Conservation (phyloP, 2,113 vertebrate species). For the Accipiter virgatus region DNA sequence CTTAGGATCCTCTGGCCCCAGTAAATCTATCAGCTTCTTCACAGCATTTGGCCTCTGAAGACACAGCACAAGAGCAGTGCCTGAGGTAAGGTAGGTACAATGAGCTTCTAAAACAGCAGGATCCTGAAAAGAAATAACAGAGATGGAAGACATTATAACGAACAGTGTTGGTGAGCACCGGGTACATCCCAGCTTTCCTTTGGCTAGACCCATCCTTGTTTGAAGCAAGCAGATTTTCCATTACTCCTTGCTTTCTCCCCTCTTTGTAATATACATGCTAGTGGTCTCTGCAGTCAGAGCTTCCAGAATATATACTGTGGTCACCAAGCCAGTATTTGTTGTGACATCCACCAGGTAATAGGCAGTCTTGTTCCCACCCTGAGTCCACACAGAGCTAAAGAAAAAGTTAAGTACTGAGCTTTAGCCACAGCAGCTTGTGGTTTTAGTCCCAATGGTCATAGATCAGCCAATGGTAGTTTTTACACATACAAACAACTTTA, state of each 20-base stretch:
- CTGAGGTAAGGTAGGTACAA: slow-evolving; percentile 60
- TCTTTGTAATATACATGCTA: background rate
- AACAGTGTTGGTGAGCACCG: background rate
- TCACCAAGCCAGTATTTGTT: background rate
- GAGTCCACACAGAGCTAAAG: background rate
- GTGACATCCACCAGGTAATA: background rate
- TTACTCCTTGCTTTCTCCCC: background rate
- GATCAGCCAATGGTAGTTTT: background rate
- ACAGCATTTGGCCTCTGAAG: slow-evolving; percentile 75
- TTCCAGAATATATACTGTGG: background rate
- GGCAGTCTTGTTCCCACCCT: background rate
- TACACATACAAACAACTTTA: background rate
- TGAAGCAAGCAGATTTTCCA: background rate
- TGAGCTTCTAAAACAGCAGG: slow-evolving; percentile 30
- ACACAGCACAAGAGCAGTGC: slow-evolving; percentile 71
- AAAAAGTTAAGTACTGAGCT: background rate
- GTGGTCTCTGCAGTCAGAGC: background rate
- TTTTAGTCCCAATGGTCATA: background rate
- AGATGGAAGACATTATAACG: background rate
- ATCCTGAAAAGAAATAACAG: slow-evolving; percentile 23
- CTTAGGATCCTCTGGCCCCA: slow-evolving; percentile 67
- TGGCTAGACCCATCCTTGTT: background rate
- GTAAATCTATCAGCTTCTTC: slow-evolving; percentile 71
- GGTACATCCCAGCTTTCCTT: background rate
- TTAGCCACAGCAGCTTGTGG: background rate